Evolutionary conservation across 23 tunicate species (phyloP).

Genomic region (Botrylloides violaceus): DNA sequence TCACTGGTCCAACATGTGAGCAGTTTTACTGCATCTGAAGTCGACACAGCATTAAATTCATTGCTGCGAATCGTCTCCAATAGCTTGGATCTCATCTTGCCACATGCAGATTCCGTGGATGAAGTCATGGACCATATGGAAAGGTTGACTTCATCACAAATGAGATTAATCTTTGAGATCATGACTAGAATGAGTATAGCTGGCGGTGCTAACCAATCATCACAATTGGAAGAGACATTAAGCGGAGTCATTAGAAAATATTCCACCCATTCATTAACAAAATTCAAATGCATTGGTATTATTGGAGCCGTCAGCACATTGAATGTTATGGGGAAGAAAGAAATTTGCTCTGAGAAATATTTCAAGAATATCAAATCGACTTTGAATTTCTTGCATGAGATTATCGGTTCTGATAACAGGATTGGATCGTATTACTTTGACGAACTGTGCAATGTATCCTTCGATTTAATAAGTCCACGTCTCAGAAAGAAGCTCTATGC

Average conservation of each 20-base stretch:
- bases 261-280: constrained; percentile 26
- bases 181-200: constrained; percentile 36
- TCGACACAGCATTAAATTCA: constrained; percentile 47
- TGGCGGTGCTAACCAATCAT: constrained; percentile 11
- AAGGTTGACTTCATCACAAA: constrained; percentile 44
- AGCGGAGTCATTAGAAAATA: constrained; percentile 65
- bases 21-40: constrained; percentile 35
- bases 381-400: constrained; percentile 8
- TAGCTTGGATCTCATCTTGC: constrained; percentile 24
- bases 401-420: constrained; percentile 1
- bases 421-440: constrained; percentile 13
- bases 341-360: not conserved
- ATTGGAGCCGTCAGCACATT: constrained; percentile 18
- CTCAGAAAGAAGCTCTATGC: not conserved
- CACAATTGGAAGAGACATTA: constrained; percentile 56
- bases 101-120: constrained; percentile 36
- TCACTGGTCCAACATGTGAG: constrained; percentile 45
- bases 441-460: constrained; percentile 2
- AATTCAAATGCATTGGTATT: constrained; percentile 13
- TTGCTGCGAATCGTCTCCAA: constrained; percentile 25
- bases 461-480: not conserved
- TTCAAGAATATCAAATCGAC: constrained; percentile 1
- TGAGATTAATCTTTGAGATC: constrained; percentile 26
- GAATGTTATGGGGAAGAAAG: not conserved
- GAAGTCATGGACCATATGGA: constrained; percentile 67